A percentile compares a stretch with the other conserved stretches of the same genome.
phyloP scores from a whole-genome alignment of 2,888 invertebrate genomes.

The Lycocerus yunnanus region DNA sequence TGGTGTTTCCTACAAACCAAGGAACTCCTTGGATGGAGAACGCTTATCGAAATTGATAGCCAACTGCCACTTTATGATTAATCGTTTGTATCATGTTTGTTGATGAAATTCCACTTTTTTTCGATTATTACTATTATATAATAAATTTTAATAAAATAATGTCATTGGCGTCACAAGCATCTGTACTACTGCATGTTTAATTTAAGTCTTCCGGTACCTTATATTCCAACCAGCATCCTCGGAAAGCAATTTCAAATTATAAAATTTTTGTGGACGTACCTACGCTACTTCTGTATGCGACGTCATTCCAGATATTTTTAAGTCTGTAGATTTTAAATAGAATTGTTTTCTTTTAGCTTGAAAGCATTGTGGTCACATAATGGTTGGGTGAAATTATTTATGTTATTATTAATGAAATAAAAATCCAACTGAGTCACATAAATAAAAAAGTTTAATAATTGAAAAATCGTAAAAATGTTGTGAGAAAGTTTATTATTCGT shows the following conservation, averaged over 20 bases:
- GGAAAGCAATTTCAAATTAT: neutral
- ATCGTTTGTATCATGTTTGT: neutral
- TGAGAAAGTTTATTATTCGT: neutral
- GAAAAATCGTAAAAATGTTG: neutral
- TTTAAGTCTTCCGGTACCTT: neutral
- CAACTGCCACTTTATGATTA: neutral
- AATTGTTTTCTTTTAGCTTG: neutral
- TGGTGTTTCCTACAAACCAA: neutral
- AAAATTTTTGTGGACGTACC: neutral
- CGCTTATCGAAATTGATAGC: neutral
- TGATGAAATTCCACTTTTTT: neutral
- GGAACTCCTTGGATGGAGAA: neutral
- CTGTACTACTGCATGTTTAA: neutral
- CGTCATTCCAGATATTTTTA: neutral
- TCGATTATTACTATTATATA: too few species aligned
- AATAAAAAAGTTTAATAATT: neutral
- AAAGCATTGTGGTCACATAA: neutral
- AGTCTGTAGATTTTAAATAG: neutral
- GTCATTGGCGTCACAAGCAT: neutral
- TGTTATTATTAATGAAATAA: neutral
- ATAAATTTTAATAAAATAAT: neutral
- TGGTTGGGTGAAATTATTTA: neutral
- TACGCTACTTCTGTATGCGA: neutral
- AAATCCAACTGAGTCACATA: neutral
- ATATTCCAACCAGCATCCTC: neutral